phyloP scores from a whole-genome alignment of 2,888 invertebrate species.

The Anagyrus pseudococci region DNA sequence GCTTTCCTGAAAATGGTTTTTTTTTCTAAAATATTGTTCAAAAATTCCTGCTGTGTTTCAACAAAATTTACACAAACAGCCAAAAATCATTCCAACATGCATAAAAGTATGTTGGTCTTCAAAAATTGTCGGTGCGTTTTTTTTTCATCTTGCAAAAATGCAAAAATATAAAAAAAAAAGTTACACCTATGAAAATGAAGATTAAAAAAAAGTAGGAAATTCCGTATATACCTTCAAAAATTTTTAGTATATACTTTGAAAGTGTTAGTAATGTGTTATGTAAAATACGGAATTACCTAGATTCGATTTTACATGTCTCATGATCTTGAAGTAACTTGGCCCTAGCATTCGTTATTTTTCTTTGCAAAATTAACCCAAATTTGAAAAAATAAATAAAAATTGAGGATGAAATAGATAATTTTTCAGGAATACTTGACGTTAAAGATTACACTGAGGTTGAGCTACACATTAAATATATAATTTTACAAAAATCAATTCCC shows the following conservation, averaged over 20 bases:
- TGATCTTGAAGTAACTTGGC: constrained; percentile 22
- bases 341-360: not conserved
- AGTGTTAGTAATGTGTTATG: not conserved
- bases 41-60: too few species aligned
- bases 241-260: constrained; percentile 32
- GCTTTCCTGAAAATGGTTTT: constrained; percentile 13
- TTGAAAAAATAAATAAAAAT: constrained; percentile 5
- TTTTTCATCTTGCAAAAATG: constrained; percentile 4
- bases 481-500: not conserved
- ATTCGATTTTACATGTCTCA: not conserved
- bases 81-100: too few species aligned
- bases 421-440: not conserved
- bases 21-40: not conserved
- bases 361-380: constrained; percentile 20
- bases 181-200: not conserved
- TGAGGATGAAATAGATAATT: not conserved
- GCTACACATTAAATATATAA: constrained; percentile 15
- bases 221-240: constrained; percentile 41
- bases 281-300: constrained; percentile 39
- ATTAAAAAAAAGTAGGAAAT: constrained; percentile 31
- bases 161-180: not conserved
- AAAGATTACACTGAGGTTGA: constrained; percentile 10
- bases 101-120: too few species aligned
- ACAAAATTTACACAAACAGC: too few species aligned
- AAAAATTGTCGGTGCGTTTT: too few species aligned